phyloP scores from a whole-genome alignment of 2,797 vertebrate genomes.

The Gallinago nigripennis region DNA sequence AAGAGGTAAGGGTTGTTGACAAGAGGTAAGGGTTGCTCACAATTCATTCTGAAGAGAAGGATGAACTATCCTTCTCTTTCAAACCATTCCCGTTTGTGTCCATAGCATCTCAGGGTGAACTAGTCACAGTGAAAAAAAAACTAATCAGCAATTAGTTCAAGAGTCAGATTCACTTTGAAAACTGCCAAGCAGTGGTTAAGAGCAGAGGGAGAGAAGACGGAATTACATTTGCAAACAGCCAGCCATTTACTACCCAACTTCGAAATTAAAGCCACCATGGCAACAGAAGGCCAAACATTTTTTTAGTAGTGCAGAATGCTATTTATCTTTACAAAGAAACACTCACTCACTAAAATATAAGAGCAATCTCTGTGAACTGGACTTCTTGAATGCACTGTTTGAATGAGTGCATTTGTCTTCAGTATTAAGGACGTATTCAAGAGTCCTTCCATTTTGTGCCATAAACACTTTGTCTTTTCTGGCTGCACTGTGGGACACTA shows the following conservation, averaged over 20 bases:
- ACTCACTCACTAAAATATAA: conserved; percentile 14
- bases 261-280: neutral
- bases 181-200: neutral
- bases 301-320: neutral
- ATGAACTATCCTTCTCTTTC: neutral
- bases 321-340: conserved; percentile 2
- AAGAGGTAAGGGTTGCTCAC: neutral
- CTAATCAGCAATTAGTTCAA: neutral
- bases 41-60: neutral
- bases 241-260: neutral
- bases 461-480: neutral
- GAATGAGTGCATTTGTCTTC: neutral
- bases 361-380: neutral
- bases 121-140: neutral
- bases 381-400: neutral
- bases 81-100: neutral
- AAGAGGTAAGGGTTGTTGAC: neutral
- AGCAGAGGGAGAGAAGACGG: neutral
- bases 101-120: neutral
- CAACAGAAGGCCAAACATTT: neutral
- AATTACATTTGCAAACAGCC: neutral
- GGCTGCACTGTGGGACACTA: neutral
- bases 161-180: neutral
- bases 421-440: neutral
- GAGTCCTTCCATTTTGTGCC: neutral